phyloP scores from a whole-genome alignment of 2,888 invertebrate species.

The Heliconius erato region DNA sequence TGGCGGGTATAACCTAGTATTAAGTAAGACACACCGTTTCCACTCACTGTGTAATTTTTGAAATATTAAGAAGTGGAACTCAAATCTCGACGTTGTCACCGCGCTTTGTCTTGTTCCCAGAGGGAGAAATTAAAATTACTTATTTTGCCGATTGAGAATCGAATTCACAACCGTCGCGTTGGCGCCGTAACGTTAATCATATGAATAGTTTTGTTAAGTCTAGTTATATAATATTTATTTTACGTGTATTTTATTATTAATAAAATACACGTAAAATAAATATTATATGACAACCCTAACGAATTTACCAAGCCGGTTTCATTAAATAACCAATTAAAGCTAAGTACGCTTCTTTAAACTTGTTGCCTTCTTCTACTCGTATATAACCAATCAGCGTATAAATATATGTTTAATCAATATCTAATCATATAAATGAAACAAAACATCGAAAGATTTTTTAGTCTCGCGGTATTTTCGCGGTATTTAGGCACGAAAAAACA shows the following conservation, averaged over 20 bases:
- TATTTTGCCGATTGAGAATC: background rate
- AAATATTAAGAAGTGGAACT: background rate
- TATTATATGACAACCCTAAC: slow-evolving; percentile 6
- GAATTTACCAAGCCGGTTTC: slow-evolving; percentile 12
- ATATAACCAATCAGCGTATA: background rate
- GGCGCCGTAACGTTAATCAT: too few species aligned
- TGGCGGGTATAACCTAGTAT: background rate
- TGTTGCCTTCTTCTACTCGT: slow-evolving; percentile 1
- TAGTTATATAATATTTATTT: too few species aligned
- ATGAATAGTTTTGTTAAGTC: too few species aligned
- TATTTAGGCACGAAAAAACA: too few species aligned
- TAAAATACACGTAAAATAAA: background rate
- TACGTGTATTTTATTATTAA: background rate
- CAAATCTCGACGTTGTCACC: background rate
- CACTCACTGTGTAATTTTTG: background rate
- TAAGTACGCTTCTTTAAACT: slow-evolving; percentile 24
- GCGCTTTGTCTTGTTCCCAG: background rate
- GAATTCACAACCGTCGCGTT: background rate
- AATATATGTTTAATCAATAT: background rate
- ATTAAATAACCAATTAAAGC: slow-evolving; percentile 35
- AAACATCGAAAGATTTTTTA: background rate
- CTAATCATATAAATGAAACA: background rate
- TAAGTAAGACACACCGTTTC: too few species aligned
- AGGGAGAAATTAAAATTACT: too few species aligned
- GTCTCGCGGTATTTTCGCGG: background rate